Percentiles rank a stretch among this genome's conserved stretches.
phyloP scores from a whole-genome alignment of 2,113 vertebrate genomes.

The Acanthisitta chloris region DNA sequence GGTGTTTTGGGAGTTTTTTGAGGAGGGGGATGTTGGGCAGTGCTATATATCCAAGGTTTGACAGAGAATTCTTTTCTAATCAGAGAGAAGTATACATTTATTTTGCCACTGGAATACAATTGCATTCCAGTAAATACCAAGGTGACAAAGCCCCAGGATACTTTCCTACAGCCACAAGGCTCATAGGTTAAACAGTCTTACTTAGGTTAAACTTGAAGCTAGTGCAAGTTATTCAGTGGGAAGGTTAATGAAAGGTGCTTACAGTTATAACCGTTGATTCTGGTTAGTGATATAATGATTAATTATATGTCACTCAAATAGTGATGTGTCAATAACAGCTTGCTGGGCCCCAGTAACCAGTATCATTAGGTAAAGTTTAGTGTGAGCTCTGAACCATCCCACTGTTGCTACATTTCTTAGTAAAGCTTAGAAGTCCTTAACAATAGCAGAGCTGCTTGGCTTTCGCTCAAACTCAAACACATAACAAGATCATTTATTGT shows the following conservation, averaged over 20 bases:
- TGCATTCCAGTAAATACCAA: not conserved
- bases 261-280: not conserved
- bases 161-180: not conserved
- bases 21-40: not conserved
- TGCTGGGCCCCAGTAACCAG: not conserved
- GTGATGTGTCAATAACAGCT: not conserved
- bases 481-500: not conserved
- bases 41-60: not conserved
- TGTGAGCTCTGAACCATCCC: not conserved
- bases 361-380: constrained; percentile 7
- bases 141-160: not conserved
- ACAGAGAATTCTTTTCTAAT: not conserved
- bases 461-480: not conserved
- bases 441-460: not conserved
- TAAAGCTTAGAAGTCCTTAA: not conserved
- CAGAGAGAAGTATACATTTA: not conserved
- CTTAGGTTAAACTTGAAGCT: not conserved
- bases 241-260: not conserved
- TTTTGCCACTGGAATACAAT: not conserved
- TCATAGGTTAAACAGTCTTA: not conserved
- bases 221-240: not conserved
- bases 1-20: not conserved
- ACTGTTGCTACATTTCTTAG: not conserved
- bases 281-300: not conserved
- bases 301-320: not conserved